Evolutionary conservation across 2,113 vertebrate genomes (phyloP), one percentile per base, ranked within the genome.

Genomic region (Gavia stellata): DNA sequence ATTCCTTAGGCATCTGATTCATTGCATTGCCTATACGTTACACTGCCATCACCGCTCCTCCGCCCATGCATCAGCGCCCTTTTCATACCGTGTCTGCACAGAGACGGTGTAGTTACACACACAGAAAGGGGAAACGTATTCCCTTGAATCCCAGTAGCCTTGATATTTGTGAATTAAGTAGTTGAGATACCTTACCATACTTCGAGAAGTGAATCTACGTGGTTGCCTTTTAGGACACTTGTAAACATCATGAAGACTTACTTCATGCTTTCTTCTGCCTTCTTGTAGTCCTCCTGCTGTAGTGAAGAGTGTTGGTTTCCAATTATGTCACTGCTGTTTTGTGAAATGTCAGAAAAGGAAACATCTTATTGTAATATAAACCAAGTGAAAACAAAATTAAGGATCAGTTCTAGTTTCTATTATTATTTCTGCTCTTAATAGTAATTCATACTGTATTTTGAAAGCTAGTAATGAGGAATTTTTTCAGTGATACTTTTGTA

Each of bases 211-310:
- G 23, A 44, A 40, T 25, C 24, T 63, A 0, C 21, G 19, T 47
- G 18, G 2, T 63, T 55, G 42, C 14, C 40, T 71, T 65, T n/a
- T 47, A 38, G 40, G 29, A 33, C 25, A 4, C 20, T 56, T 86
- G 8, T 0, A 31, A 4, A 14, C 8, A 1, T 40, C 24, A 1
- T 18, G 28, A 72, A 38, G 25, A 12, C 4, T 40, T 50, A 28
- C 18, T 49, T 58, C 4, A 6, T 52, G 25, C 31, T 78, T 87
- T 42, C 23, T 53, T 45, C 70, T 44, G 40, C 70, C 33, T 65
- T 45, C 20, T 47, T 70, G 36, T 26, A 59, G 47, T 55, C 24
- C 72, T 55, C 19, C 38, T 50, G 20, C 36, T 50, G 2, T 66
- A 49, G 9, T 19, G 18, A 53, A n/a, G 31, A 53, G 42, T 28